phyloP scores from a whole-genome alignment of 2,888 invertebrate genomes.

The Ecdyonurus torrentis region DNA sequence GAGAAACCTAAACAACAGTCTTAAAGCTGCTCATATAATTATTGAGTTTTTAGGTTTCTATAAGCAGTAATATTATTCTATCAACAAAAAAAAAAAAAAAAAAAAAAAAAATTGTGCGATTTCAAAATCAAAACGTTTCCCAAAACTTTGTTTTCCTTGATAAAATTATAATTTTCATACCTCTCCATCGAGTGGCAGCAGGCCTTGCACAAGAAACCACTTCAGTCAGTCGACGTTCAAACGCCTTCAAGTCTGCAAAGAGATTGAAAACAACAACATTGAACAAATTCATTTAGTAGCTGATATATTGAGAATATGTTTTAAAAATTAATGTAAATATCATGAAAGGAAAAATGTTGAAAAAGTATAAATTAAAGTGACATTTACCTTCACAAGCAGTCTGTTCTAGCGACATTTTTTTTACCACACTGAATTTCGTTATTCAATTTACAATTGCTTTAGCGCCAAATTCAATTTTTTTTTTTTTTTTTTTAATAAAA shows the following conservation, averaged over 20 bases:
- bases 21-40: too few relatives aligned
- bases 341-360: too few relatives aligned
- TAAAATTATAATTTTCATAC: slow-evolving; percentile 36
- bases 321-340: too few relatives aligned
- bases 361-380: slow-evolving; percentile 7
- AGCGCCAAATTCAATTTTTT: not conserved
- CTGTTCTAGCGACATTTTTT: slow-evolving; percentile 63
- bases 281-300: too few relatives aligned
- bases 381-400: slow-evolving; percentile 75
- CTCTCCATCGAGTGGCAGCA: slow-evolving; percentile 87
- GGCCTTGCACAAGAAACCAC: slow-evolving; percentile 93
- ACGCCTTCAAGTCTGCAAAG: slow-evolving; percentile 83
- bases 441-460: too few relatives aligned
- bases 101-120: too few relatives aligned
- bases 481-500: too few relatives aligned
- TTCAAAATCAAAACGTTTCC: not conserved
- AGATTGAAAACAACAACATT: too few relatives aligned
- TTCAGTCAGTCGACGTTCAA: slow-evolving; percentile 91
- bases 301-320: too few relatives aligned
- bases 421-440: too few relatives aligned
- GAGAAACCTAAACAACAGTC: too few relatives aligned
- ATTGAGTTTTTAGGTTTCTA: not conserved
- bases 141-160: not conserved
- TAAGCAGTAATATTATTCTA: not conserved
- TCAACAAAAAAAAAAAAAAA: too few relatives aligned